Evolutionary conservation across 92 coral and sea anemone species (phyloP).

Genomic region (Paragorgia papillata): DNA sequence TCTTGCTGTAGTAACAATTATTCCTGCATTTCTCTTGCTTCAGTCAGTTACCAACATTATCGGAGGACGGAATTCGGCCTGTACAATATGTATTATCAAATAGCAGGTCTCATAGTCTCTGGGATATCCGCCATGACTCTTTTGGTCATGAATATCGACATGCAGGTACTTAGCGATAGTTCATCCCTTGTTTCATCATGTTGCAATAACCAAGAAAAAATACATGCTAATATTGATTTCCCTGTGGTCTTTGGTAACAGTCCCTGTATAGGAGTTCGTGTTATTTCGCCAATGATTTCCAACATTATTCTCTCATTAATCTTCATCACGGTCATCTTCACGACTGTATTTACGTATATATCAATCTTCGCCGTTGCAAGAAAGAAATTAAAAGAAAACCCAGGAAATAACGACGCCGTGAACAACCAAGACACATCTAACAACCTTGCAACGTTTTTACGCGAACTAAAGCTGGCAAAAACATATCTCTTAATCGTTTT

Average conservation of each 20-base stretch:
- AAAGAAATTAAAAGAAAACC: neutral
- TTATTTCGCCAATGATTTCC: neutral
- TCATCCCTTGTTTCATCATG: slow-evolving; percentile 17
- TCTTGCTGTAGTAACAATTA: too few relatives aligned
- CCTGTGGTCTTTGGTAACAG: neutral
- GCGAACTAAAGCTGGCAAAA: neutral
- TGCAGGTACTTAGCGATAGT: slow-evolving; percentile 14
- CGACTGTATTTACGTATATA: neutral
- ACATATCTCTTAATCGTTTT: neutral
- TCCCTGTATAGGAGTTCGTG: too few relatives aligned
- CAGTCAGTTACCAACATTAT: too few relatives aligned
- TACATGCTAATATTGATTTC: neutral
- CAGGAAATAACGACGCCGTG: neutral
- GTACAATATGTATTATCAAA: neutral
- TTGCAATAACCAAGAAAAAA: neutral
- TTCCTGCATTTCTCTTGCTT: too few relatives aligned
- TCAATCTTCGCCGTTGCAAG: neutral
- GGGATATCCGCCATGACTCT: slow-evolving; percentile 6
- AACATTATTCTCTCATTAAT: neutral
- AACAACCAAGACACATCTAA: too few relatives aligned
- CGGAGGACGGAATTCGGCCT: neutral
- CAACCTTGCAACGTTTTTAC: neutral
- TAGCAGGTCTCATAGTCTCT: neutral
- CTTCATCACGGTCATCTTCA: neutral
- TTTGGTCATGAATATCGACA: slow-evolving; percentile 14